Percentiles rank a stretch among this genome's conserved stretches.
Evolutionary conservation across 2,888 invertebrate genomes (phyloP).

Genomic region (Maniola hyperantus): DNA sequence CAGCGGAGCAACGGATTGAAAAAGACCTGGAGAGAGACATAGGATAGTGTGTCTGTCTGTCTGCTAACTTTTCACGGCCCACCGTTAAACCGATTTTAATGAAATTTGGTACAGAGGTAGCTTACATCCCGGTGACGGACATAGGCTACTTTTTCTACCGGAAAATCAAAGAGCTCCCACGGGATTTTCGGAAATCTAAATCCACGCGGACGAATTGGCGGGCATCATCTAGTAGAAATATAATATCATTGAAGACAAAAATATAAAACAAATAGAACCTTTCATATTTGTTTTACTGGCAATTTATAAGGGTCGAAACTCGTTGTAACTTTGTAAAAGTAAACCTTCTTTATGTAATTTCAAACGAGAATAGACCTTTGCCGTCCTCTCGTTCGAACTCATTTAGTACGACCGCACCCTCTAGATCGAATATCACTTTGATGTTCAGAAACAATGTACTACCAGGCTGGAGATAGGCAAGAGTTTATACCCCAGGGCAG

Average conservation of each 20-base stretch:
- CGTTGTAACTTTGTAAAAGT: slow-evolving; percentile 38
- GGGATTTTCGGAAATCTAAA: too few species aligned
- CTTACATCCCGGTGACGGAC: too few species aligned
- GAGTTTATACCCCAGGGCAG: slow-evolving; percentile 37
- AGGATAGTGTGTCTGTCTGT: too few species aligned
- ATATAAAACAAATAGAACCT: slow-evolving; percentile 20
- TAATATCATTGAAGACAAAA: slow-evolving; percentile 22
- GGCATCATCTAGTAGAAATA: neutral
- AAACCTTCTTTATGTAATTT: slow-evolving; percentile 33
- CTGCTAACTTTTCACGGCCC: too few species aligned
- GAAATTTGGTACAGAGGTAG: too few species aligned
- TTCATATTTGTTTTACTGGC: slow-evolving; percentile 27
- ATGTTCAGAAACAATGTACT: slow-evolving; percentile 42
- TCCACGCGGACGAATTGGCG: too few species aligned
- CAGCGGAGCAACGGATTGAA: too few species aligned
- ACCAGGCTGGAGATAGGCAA: slow-evolving; percentile 35
- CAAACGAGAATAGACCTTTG: slow-evolving; percentile 36
- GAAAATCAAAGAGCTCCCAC: too few species aligned
- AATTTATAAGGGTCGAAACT: slow-evolving; percentile 31
- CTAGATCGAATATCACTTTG: slow-evolving; percentile 41
- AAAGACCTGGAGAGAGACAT: neutral
- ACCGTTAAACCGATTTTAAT: too few species aligned
- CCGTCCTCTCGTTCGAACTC: slow-evolving; percentile 32
- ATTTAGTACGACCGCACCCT: slow-evolving; percentile 37
- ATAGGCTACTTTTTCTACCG: too few species aligned